These are phyloP conservation scores for Anorthoa munda DNA, from an alignment of 2,888 invertebrate genomes.

Conservation along the genomic window DNA sequence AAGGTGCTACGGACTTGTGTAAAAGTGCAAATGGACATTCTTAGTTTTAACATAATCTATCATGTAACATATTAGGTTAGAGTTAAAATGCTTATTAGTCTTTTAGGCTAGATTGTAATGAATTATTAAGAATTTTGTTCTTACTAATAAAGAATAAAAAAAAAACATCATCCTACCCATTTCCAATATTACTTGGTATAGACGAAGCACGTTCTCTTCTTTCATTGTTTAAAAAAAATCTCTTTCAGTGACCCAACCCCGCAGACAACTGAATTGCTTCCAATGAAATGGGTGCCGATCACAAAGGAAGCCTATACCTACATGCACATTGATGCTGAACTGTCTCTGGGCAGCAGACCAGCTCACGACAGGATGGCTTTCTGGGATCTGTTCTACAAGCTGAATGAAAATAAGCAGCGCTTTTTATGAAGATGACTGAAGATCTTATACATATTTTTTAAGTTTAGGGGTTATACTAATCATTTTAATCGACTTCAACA, in stretches of 20 bases:
- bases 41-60: no score
- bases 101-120: no score
- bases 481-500: no score
- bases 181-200: not conserved
- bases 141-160: no score
- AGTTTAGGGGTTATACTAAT: no score
- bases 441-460: not conserved
- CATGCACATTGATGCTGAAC: conserved; percentile 68
- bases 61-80: no score
- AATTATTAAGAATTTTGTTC: no score
- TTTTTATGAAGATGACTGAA: not conserved
- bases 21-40: no score
- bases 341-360: conserved; percentile 68
- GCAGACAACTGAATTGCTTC: conserved; percentile 68
- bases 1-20: no score
- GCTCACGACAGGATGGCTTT: conserved; percentile 74
- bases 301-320: conserved; percentile 62
- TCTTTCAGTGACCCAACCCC: conserved; percentile 79
- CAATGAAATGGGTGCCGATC: conserved; percentile 73
- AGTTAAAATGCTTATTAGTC: no score
- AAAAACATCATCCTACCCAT: not conserved
- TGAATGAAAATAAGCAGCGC: conserved; percentile 56
- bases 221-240: not conserved
- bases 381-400: conserved; percentile 74
- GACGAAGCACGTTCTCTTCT: not conserved